Evolutionary conservation across 2,113 vertebrate genomes (phyloP).

Genomic region (Pitta sordida): DNA sequence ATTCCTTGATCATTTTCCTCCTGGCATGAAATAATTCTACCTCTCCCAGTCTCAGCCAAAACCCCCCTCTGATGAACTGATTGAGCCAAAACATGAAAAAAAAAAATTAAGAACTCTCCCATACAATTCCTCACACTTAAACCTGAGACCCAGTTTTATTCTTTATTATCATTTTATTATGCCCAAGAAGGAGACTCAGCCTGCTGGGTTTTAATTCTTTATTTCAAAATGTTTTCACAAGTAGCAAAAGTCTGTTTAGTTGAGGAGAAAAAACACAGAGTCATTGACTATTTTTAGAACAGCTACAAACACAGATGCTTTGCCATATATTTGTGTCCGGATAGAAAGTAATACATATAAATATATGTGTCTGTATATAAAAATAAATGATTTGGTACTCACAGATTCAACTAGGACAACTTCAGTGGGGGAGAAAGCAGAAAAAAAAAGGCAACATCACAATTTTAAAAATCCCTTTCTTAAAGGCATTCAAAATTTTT

Average conservation of each 20-base stretch:
- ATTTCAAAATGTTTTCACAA: constrained; percentile 10
- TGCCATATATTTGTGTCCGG: background rate
- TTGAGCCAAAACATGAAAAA: background rate
- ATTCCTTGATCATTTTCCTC: background rate
- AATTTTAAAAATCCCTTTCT: background rate
- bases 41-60: background rate
- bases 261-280: background rate
- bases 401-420: background rate
- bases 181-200: background rate
- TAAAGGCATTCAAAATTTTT: background rate
- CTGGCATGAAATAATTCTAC: background rate
- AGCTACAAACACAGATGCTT: background rate
- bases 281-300: background rate
- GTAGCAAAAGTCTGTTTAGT: background rate
- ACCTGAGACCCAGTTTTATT: background rate
- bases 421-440: background rate
- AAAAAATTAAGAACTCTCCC: background rate
- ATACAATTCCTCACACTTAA: background rate
- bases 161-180: too few relatives aligned
- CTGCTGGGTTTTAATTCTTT: background rate
- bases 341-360: constrained; percentile 2
- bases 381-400: constrained; percentile 21
- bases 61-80: background rate
- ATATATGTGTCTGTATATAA: constrained; percentile 10
- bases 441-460: background rate